phyloP scores from a whole-genome alignment of 2,888 invertebrate species.

The Pseudoips prasinana region DNA sequence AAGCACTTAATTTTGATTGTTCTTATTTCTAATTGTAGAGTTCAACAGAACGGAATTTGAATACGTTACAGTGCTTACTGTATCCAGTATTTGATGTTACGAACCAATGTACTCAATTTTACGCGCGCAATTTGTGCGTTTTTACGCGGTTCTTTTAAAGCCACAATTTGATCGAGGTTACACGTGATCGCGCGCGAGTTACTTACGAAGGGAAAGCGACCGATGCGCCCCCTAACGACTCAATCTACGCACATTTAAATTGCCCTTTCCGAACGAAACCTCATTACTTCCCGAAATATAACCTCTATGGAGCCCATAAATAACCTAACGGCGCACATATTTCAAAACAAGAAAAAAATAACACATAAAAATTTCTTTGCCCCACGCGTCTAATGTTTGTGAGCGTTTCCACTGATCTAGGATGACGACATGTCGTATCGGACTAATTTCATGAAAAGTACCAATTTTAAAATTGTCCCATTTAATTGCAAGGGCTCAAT shows the following conservation, averaged over 20 bases:
- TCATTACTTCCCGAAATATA: slow-evolving; percentile 81
- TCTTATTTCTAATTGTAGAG: background rate
- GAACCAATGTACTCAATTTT: slow-evolving; percentile 8
- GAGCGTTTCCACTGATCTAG: slow-evolving; percentile 51
- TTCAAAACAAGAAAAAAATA: slow-evolving; percentile 80
- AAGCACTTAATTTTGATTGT: background rate
- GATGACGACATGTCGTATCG: slow-evolving; percentile 5
- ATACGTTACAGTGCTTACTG: too few species aligned
- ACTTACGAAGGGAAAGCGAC: slow-evolving; percentile 46
- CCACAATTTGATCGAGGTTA: slow-evolving; percentile 37
- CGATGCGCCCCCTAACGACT: slow-evolving; percentile 68
- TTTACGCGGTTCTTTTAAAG: slow-evolving; percentile 31
- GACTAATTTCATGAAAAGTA: too few species aligned
- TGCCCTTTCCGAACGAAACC: slow-evolving; percentile 80
- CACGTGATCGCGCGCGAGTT: slow-evolving; percentile 41
- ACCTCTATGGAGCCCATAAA: slow-evolving; percentile 80
- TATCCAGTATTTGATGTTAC: too few species aligned
- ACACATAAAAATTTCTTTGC: slow-evolving; percentile 78
- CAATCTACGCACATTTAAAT: slow-evolving; percentile 80
- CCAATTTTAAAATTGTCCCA: too few species aligned
- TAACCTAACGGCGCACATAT: slow-evolving; percentile 80
- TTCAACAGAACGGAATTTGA: too few species aligned
- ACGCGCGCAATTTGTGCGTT: slow-evolving; percentile 23
- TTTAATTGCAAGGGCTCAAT: too few species aligned
- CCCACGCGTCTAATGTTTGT: slow-evolving; percentile 71